A percentile compares a stretch with the other conserved stretches of the same genome.
phyloP scores from a whole-genome alignment of 2,888 invertebrate genomes.

The Eupithecia inturbata region DNA sequence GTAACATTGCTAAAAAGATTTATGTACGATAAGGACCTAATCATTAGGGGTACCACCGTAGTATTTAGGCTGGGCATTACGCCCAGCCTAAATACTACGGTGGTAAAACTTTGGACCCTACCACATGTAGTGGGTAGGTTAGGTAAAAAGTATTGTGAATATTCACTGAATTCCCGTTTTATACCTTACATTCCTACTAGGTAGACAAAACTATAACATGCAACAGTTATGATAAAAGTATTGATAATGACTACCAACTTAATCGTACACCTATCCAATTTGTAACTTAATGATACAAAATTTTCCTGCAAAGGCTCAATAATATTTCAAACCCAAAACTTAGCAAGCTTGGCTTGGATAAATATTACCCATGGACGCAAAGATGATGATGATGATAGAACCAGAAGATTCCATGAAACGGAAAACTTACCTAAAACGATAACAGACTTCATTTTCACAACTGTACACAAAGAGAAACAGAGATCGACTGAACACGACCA shows the following conservation, averaged over 20 bases:
- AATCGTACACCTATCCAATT: not conserved
- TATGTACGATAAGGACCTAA: not conserved
- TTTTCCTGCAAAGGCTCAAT: not conserved
- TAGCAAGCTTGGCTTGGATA: not conserved
- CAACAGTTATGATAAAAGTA: not conserved
- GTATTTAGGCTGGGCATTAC: too few relatives aligned
- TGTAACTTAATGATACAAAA: not conserved
- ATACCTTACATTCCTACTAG: not conserved
- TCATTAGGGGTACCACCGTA: too few relatives aligned
- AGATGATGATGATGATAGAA: not conserved
- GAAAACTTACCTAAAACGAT: conserved; percentile 71
- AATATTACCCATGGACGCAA: not conserved
- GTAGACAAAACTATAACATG: not conserved
- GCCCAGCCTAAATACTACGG: not conserved
- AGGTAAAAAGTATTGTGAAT: not conserved
- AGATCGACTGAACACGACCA: conserved; percentile 57
- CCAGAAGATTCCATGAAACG: not conserved
- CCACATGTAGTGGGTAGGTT: not conserved
- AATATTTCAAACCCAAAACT: not conserved
- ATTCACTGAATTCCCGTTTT: not conserved
- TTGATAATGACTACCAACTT: not conserved
- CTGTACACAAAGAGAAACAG: conserved; percentile 51
- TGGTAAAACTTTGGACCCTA: not conserved
- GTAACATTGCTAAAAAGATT: not conserved
- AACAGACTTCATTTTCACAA: conserved; percentile 69